Base-by-base conservation (phyloP, 1,140 invertebrate genomes). In the Homalodisca vitripennis region DNA sequence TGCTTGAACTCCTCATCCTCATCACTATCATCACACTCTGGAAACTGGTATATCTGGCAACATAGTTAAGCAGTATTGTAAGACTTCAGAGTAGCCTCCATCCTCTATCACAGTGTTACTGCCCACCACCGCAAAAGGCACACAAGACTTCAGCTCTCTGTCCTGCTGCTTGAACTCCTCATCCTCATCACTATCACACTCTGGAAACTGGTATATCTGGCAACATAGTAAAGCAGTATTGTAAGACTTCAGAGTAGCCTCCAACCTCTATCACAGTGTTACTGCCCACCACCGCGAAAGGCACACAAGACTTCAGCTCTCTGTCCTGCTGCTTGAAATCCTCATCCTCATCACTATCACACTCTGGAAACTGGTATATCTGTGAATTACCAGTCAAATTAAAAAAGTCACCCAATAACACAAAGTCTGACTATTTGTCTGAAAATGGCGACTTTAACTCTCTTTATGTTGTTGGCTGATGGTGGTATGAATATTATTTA, bases 351-450 rank as follows among this genome's bases (percentile, higher is more conserved):
- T 95, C 93, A 74, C 92, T 93, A 76, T 95, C 94, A 76, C 94
- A 96, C 77, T 96, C 95, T 14, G 98, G 97, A 79, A 99, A 98
- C 80, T 98, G 94, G 80, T 99, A 99, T 75, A 98, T 92, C 84
- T 88, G 73, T n/a, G n/a, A n/a, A n/a, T n/a, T n/a, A n/a, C n/a
- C 14, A 78, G 69, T 68, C 17, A 66, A n/a, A n/a, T n/a, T n/a
- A 29, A 24, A 62, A 62, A 12, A 20, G 10, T 10, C 12, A 46
- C 48, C n/a, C 26, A 20, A 17, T 51, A 3, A 51, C 2, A 51
- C 2, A 51, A 2, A 3, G 2, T 51, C n/a, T 46, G 41, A 12
- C n/a, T 12, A 12, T 46, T 46, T 46, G 41, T 46, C n/a, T n/a
- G n/a, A n/a, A n/a, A n/a, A n/a, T n/a, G n/a, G n/a, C n/a, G n/a